Evolutionary conservation across 2,797 vertebrate genomes (phyloP), one percentile per base, ranked within the genome.

Genomic region (Notolabrus celidotus): DNA sequence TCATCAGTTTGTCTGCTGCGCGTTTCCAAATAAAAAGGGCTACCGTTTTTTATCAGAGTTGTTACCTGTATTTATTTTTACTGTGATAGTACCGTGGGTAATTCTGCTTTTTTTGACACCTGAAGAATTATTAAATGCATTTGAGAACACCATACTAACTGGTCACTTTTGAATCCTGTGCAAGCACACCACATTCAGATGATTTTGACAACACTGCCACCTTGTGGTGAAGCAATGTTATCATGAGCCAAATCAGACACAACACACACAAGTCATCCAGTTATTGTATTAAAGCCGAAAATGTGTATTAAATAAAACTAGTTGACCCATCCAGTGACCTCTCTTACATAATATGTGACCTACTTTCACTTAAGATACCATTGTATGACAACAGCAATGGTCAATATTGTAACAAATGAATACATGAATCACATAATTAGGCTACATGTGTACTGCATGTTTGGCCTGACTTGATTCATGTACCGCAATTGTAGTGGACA

Each of bases 1-100:
- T 84, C 78, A 88, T 88, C 68, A 10, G 73, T 91, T 85, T 67
- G 77, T 88, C 66, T 89, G 83, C 85, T 88, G 85, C 43, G 73
- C 43, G 74, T 90, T 88, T 91, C 77, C 81, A 76, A 91, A 90
- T 89, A 85, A 87, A 90, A 93, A 93, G 92, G 92, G 92, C 92
- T 93, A 93, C 88, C n/a, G 61, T 91, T 92, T 91, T 89, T 88
- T 88, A 89, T 78, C 74, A 74, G 77, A 89, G 62, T 87, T 31
- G 49, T 86, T 50, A 71, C 55, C 67, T 82, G 79, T 86, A 76
- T 88, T 89, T 86, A 86, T 89, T 92, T 90, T 91, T 86, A 81
- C 49, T 74, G 77, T 89, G 73, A 70, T 73, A 63, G 82, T 90
- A 83, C 51, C 70, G 82, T 83, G 71, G 82, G 63, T 70, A 34